Evolutionary conservation across 2,888 invertebrate genomes (phyloP).

Genomic region (Xanthorhoe spadicearia): DNA sequence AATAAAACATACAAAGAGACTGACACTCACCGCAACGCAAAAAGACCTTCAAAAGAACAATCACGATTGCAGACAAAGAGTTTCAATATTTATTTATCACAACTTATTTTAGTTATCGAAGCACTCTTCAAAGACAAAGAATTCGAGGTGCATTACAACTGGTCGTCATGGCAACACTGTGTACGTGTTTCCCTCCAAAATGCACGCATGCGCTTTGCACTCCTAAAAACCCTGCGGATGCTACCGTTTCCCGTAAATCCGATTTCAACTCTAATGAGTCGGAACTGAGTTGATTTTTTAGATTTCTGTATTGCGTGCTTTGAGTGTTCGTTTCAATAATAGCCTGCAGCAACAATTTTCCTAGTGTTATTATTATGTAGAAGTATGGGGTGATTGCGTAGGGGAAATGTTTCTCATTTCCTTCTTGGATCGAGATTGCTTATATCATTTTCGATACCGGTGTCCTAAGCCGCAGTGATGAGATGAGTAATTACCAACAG

Average conservation of each 20-base stretch:
- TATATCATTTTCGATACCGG: slow-evolving; percentile 52
- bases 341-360: slow-evolving; percentile 76
- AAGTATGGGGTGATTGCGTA: slow-evolving; percentile 55
- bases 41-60: slow-evolving; percentile 47
- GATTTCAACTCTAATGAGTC: slow-evolving; percentile 49
- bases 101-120: slow-evolving; percentile 40
- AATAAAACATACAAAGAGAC: slow-evolving; percentile 35
- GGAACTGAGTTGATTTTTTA: slow-evolving; percentile 36
- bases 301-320: slow-evolving; percentile 65
- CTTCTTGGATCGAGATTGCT: slow-evolving; percentile 60
- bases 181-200: slow-evolving; percentile 81
- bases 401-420: slow-evolving; percentile 66
- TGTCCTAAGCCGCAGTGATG: slow-evolving; percentile 47
- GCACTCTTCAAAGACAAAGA: slow-evolving; percentile 50
- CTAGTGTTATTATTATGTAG: slow-evolving; percentile 62
- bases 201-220: slow-evolving; percentile 72
- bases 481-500: slow-evolving; percentile 38
- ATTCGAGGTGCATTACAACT: slow-evolving; percentile 59
- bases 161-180: slow-evolving; percentile 75
- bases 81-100: slow-evolving; percentile 24
- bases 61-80: slow-evolving; percentile 29
- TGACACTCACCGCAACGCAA: slow-evolving; percentile 59
- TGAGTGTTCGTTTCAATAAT: slow-evolving; percentile 65
- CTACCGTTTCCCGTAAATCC: slow-evolving; percentile 20
- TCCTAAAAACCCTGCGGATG: slow-evolving; percentile 30